phyloP scores from a whole-genome alignment of 2,797 vertebrate species.

The Gallinago solitaria region DNA sequence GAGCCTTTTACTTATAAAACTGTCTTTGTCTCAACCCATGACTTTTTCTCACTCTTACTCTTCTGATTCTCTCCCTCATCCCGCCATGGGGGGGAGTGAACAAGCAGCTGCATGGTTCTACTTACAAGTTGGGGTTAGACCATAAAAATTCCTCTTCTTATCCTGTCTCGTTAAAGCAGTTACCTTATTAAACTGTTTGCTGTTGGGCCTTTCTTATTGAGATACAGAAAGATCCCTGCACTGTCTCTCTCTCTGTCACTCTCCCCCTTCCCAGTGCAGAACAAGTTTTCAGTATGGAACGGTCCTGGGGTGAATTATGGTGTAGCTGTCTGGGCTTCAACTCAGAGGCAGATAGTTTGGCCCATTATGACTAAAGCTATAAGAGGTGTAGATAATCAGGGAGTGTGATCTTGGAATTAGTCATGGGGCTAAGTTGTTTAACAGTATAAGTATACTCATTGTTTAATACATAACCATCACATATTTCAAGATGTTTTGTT shows the following conservation, averaged over 20 bases:
- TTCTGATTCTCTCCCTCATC: background rate
- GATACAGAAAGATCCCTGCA: background rate
- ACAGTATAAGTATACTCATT: background rate
- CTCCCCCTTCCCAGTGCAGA: background rate
- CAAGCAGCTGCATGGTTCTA: background rate
- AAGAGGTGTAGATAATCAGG: background rate
- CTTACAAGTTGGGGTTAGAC: background rate
- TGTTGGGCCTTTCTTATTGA: background rate
- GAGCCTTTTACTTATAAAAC: background rate
- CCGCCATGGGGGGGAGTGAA: background rate
- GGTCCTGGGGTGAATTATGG: background rate
- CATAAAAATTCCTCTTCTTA: background rate
- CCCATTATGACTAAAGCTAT: background rate
- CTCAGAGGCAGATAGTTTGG: background rate
- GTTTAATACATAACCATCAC: background rate
- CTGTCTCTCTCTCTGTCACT: background rate
- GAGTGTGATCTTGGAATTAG: background rate
- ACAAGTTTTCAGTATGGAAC: background rate
- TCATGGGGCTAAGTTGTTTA: background rate
- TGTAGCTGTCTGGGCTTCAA: background rate
- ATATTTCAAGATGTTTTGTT: background rate
- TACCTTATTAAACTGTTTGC: background rate
- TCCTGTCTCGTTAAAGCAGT: background rate
- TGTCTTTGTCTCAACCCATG: background rate
- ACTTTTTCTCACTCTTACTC: background rate